Evolutionary conservation across 2,113 vertebrate species (phyloP).

Genomic region (Hoplias malabaricus): DNA sequence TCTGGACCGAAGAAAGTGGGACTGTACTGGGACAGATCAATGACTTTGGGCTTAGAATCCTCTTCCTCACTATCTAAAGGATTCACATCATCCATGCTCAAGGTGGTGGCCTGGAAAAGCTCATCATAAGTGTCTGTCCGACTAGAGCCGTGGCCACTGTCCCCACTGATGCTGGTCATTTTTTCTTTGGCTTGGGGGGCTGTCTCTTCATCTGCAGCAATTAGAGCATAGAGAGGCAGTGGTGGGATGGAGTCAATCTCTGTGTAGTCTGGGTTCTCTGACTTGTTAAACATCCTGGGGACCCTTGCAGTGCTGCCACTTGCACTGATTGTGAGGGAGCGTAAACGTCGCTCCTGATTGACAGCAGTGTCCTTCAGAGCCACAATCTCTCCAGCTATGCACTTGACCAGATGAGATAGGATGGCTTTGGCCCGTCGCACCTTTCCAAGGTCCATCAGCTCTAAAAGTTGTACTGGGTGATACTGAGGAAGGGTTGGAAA

Average conservation of each 20-base stretch:
- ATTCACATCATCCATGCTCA: slow-evolving; percentile 69
- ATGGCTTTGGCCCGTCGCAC: slow-evolving; percentile 93
- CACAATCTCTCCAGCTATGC: slow-evolving; percentile 95
- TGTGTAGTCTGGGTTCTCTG: slow-evolving; percentile 86
- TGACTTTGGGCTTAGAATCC: slow-evolving; percentile 77
- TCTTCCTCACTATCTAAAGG: slow-evolving; percentile 79
- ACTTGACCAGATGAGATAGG: slow-evolving; percentile 94
- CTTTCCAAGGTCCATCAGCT: slow-evolving; percentile 97
- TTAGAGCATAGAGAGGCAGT: slow-evolving; percentile 88
- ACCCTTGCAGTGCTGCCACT: slow-evolving; percentile 90
- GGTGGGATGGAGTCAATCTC: slow-evolving; percentile 97
- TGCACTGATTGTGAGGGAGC: slow-evolving; percentile 90
- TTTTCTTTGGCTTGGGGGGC: slow-evolving; percentile 75
- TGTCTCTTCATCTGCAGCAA: slow-evolving; percentile 90
- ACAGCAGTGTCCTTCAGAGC: slow-evolving; percentile 78
- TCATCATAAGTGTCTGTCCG: slow-evolving; percentile 84
- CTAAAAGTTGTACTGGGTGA: slow-evolving; percentile 92
- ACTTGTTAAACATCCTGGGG: slow-evolving; percentile 84
- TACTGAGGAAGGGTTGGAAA: slow-evolving; percentile 96
- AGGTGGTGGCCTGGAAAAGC: slow-evolving; percentile 80
- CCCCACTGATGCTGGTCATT: slow-evolving; percentile 70
- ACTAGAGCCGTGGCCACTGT: slow-evolving; percentile 74
- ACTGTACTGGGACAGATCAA: slow-evolving; percentile 91
- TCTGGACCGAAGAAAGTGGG: slow-evolving; percentile 93
- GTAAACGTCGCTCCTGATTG: slow-evolving; percentile 80